These are phyloP conservation scores for Hydra vulgaris DNA, from an alignment of 30 jellyfish, hydroid and myxozoan species.

Conservation along the genomic window DNA sequence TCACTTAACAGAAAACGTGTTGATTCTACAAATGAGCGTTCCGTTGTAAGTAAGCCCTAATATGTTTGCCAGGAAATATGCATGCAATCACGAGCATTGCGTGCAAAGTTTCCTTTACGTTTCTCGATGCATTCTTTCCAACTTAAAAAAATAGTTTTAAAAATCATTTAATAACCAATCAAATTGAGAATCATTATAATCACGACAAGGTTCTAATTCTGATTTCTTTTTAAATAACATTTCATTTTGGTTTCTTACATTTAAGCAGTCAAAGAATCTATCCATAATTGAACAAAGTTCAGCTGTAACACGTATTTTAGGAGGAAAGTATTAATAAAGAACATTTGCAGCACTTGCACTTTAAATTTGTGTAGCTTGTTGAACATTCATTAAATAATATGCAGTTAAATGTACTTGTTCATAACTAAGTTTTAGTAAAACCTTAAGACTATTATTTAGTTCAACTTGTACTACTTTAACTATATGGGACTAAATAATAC, in stretches of 20 bases:
- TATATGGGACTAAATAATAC: no score
- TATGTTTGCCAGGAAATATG: conserved; percentile 1
- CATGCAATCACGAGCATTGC: not conserved
- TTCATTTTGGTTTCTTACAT: not conserved
- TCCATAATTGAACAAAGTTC: not conserved
- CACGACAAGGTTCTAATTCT: not conserved
- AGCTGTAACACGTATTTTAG: not conserved
- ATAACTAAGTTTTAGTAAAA: no score
- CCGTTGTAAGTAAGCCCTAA: not conserved
- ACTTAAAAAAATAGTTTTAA: no score
- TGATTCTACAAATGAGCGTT: not conserved
- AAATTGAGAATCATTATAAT: not conserved
- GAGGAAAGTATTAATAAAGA: not conserved
- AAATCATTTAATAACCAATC: no score
- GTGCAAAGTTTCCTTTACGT: no score
- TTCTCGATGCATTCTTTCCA: conserved; percentile 3
- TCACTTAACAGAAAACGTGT: no score
- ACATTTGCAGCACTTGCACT: no score
- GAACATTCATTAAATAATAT: no score
- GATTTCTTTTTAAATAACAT: not conserved
- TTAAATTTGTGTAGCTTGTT: no score
- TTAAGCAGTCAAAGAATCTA: not conserved
- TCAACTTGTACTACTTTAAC: no score
- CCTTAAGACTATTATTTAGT: no score
- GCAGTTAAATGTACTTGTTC: no score